Conservation (phyloP, 2,113 vertebrate species). For the Xenopus borealis region DNA sequence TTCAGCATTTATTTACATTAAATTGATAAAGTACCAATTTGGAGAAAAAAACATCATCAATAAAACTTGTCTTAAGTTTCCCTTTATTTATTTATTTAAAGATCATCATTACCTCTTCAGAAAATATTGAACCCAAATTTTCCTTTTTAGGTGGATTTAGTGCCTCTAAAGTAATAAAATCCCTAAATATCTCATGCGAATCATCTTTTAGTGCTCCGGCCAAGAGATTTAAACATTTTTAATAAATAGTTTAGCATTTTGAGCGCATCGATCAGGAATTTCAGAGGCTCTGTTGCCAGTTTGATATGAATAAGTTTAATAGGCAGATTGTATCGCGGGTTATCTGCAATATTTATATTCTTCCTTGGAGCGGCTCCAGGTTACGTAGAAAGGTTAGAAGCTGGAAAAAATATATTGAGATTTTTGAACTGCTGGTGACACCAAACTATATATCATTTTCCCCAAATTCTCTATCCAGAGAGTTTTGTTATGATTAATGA, state of each 20-base stretch:
- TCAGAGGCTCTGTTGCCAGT: slow-evolving; percentile 8
- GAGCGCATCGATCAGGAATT: slow-evolving; percentile 27
- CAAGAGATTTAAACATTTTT: slow-evolving; percentile 14
- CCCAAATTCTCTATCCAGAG: background rate
- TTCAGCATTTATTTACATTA: no score
- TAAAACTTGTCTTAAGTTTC: no score
- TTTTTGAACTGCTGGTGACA: background rate
- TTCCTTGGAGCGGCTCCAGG: slow-evolving; percentile 1
- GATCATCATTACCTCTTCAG: background rate
- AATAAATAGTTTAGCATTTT: slow-evolving; percentile 22
- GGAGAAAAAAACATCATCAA: no score
- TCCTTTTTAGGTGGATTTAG: slow-evolving; percentile 4
- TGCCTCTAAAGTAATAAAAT: slow-evolving; percentile 15
- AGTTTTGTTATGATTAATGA: background rate
- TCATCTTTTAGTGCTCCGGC: slow-evolving; percentile 7
- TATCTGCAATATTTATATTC: slow-evolving; percentile 19
- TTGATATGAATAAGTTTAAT: slow-evolving; percentile 6
- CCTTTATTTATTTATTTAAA: background rate
- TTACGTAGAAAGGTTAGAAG: background rate
- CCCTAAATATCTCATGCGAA: slow-evolving; percentile 6
- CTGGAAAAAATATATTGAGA: background rate
- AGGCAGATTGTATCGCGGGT: slow-evolving; percentile 35
- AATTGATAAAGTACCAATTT: background rate
- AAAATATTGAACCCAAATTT: slow-evolving; percentile 16
- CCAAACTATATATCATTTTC: background rate